Conservation (phyloP, 2,113 vertebrate species). For the Cathartes aura region DNA sequence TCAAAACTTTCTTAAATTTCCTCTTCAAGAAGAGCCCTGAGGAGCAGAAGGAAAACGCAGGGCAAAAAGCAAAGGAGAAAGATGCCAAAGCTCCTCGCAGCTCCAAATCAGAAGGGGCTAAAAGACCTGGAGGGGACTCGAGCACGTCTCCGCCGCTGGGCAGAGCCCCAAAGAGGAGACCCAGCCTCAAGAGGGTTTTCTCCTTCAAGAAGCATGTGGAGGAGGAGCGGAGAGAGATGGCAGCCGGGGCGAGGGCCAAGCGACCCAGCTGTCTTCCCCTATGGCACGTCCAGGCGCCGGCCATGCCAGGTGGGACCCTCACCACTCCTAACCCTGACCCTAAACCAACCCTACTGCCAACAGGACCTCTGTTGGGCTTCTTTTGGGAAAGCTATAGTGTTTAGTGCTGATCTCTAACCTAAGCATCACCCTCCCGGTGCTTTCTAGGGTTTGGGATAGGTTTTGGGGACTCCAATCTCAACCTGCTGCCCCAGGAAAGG, state of each 20-base stretch:
- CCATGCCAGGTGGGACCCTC: constrained; percentile 4
- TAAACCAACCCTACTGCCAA: background rate
- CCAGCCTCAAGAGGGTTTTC: constrained; percentile 55
- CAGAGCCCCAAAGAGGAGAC: constrained; percentile 70
- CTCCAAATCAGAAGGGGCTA: constrained; percentile 26
- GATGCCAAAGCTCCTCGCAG: constrained; percentile 12
- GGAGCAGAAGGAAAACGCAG: constrained; percentile 73
- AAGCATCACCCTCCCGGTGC: background rate
- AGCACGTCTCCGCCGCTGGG: background rate
- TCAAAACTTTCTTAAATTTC: constrained; percentile 77
- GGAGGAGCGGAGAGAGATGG: background rate
- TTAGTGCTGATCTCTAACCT: background rate
- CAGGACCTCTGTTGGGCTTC: rapidly evolving
- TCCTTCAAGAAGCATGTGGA: constrained; percentile 59
- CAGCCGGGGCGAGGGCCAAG: background rate
- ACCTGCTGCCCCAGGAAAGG: background rate
- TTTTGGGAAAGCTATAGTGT: rapidly evolving
- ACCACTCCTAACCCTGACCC: background rate
- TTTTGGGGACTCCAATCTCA: background rate
- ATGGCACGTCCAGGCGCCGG: background rate
- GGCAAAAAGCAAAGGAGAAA: constrained; percentile 74
- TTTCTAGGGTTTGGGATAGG: background rate
- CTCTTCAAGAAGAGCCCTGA: constrained; percentile 74
- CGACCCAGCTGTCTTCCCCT: constrained; percentile 62
- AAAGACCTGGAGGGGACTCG: background rate